Base-by-base conservation (phyloP, 1,140 invertebrate species). In the Planococcus citri region DNA sequence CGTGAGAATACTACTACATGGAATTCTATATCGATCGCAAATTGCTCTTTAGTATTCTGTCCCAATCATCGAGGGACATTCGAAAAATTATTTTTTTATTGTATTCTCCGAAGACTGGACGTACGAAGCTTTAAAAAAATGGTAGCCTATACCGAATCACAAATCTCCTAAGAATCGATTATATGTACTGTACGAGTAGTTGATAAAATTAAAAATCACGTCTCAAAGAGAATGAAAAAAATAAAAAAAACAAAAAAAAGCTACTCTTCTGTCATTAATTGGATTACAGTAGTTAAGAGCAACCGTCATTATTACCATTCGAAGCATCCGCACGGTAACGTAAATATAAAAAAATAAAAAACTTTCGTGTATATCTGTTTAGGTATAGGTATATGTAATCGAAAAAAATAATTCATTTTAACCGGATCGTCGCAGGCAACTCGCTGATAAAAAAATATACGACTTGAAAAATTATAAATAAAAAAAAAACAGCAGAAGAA, bases 401-500 rank as follows among this genome's bases (percentile, higher is more conserved):
- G 29, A 20, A 51, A 51, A 51, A 51, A 51, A 51, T 51, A 51
- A 17, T 51, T 51, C 41, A 51, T 51, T 51, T 20, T 51, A 51
- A 33, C 29, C 29, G 29, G 41, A 51, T 51, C 41, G 41, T 17
- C n/a, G 14, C 33, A 3, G 17, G 41, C 41, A 51, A 51, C 41
- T 14, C 29, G 29, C 29, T 33, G 29, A 33, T 33, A 51, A 51
- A 51, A 51, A 51, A 51, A 51, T n/a, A 51, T 51, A 51, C 41
- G 17, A 51, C 41, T 51, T 9, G 41, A 51, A 51, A 51, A 51
- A 51, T 51, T 51, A 51, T 51, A 17, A 14, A 20, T 51, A 51
- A 51, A 51, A 51, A 37, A 37, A 51, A 51, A 51, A 51, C 41
- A 20, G n/a, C 41, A 51, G 41, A 51, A 51, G 41, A 51, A 51